Conservation (phyloP, 2,113 vertebrate genomes). For the Lophura nycthemera region DNA sequence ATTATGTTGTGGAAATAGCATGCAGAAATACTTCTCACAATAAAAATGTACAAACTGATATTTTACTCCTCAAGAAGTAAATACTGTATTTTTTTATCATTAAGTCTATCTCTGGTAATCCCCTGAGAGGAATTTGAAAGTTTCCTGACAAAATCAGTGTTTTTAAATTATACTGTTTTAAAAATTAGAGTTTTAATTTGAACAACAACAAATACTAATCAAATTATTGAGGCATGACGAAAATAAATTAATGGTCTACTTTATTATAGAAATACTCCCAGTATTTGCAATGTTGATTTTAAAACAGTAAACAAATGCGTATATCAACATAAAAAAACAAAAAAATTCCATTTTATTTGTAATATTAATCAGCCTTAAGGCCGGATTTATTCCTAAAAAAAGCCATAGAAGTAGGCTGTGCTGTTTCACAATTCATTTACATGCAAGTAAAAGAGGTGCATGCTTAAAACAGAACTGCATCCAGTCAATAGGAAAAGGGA, state of each 20-base stretch:
- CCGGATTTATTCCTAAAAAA: slow-evolving; percentile 22
- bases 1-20: background rate
- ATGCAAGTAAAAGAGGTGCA: slow-evolving; percentile 7
- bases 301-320: slow-evolving; percentile 19
- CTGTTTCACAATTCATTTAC: background rate
- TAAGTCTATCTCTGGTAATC: background rate
- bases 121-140: slow-evolving; percentile 23
- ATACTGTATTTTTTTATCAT: slow-evolving; percentile 20
- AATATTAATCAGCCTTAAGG: background rate
- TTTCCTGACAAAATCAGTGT: background rate
- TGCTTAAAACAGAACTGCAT: background rate
- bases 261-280: slow-evolving; percentile 16
- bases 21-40: background rate
- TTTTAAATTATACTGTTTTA: slow-evolving; percentile 25
- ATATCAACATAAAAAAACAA: slow-evolving; percentile 25
- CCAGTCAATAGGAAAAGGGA: background rate
- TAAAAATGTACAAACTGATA: background rate
- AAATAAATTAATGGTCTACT: slow-evolving; percentile 55
- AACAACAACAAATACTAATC: slow-evolving; percentile 44
- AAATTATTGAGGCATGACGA: slow-evolving; percentile 35
- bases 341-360: background rate
- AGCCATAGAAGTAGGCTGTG: background rate
- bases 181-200: slow-evolving; percentile 44
- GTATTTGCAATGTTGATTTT: slow-evolving; percentile 55
- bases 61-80: slow-evolving; percentile 21